Percentiles rank a stretch among this genome's conserved stretches.
Conservation (phyloP, 2,113 vertebrate genomes). For the Tapirus terrestris region DNA sequence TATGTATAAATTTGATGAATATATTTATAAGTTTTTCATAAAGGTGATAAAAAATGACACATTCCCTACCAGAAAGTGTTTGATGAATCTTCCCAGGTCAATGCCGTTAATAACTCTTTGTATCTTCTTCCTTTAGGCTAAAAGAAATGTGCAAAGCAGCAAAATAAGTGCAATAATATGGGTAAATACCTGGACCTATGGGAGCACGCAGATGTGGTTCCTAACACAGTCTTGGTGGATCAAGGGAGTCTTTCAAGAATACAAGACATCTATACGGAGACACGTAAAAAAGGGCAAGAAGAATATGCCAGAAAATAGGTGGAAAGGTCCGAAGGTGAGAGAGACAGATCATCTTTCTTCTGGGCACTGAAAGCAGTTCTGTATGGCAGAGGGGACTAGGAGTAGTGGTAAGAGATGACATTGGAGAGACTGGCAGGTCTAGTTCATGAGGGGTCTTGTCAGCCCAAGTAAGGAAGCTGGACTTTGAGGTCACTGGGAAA, state of each 20-base stretch:
- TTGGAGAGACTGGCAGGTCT: background rate
- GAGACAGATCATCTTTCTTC: background rate
- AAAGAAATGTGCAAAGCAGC: background rate
- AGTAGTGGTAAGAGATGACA: background rate
- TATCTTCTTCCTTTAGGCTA: conserved; percentile 12
- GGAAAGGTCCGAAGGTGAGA: background rate
- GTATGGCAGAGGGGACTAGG: background rate
- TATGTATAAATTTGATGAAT: conserved; percentile 51
- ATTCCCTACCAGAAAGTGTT: conserved; percentile 18
- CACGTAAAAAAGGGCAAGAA: background rate
- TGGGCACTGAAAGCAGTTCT: background rate
- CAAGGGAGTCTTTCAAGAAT: background rate
- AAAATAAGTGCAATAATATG: background rate
- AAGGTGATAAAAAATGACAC: conserved; percentile 60
- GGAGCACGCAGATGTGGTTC: background rate
- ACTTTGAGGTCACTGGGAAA: background rate
- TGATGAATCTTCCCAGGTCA: conserved; percentile 52
- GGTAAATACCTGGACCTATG: background rate
- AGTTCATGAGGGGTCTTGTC: background rate
- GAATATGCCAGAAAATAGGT: background rate
- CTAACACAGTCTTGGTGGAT: background rate
- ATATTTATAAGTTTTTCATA: conserved; percentile 55
- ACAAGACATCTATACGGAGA: background rate
- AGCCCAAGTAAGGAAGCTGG: background rate
- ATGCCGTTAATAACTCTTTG: conserved; percentile 51